A percentile compares a stretch with the other conserved stretches of the same genome.
phyloP scores from a whole-genome alignment of 1,140 invertebrate species.

The Lucilia cuprina region DNA sequence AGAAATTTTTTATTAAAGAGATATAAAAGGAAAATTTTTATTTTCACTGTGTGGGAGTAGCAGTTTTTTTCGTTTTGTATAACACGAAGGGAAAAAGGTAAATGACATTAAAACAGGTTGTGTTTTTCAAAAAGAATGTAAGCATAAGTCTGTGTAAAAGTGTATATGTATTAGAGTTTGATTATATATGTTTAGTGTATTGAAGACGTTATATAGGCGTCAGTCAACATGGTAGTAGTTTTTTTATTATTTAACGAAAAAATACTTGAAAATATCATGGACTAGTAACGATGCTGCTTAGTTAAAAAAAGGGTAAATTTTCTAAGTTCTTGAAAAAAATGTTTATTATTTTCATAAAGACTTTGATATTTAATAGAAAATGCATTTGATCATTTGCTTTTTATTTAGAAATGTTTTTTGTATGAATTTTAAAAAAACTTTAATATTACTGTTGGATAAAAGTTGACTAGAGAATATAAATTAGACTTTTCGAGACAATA shows the following conservation, averaged over 20 bases:
- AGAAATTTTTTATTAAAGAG: background rate
- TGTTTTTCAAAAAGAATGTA: background rate
- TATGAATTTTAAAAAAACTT: too few relatives aligned
- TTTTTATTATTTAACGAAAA: background rate
- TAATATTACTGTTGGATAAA: too few relatives aligned
- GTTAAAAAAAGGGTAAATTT: background rate
- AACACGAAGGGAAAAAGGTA: background rate
- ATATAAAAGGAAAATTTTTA: background rate
- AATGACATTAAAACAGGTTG: slow-evolving; percentile 14
- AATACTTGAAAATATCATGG: background rate
- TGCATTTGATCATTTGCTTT: too few relatives aligned
- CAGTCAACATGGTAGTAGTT: background rate
- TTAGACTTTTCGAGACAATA: too few relatives aligned
- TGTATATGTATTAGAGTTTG: background rate
- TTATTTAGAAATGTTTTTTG: too few relatives aligned
- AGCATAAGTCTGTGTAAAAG: background rate
- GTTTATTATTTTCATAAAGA: background rate
- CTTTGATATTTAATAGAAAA: too few relatives aligned
- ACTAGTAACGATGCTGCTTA: background rate
- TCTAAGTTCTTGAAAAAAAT: background rate
- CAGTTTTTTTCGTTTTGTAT: background rate
- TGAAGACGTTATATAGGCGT: background rate
- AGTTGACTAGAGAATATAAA: too few relatives aligned
- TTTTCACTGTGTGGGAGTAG: background rate
- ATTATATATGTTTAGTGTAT: background rate